phyloP scores from a whole-genome alignment of 35 echinoderm and acorn worm genomes.

The Lytechinus pictus region DNA sequence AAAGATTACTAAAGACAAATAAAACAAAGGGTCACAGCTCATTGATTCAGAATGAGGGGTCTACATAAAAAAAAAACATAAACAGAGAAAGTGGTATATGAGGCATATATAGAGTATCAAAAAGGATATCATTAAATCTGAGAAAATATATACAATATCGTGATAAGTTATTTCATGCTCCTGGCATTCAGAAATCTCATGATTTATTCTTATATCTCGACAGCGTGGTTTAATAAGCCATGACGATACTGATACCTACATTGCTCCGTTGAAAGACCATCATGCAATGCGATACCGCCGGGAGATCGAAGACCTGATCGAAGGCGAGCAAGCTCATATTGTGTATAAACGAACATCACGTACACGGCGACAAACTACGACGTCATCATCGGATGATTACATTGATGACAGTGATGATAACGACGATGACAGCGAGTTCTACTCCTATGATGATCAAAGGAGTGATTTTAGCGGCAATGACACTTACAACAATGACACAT shows the following conservation, averaged over 20 bases:
- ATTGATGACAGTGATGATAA: background rate
- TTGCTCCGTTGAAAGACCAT: constrained; percentile 35
- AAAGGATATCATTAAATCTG: too few species aligned
- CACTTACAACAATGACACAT: background rate
- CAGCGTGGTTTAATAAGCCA: constrained; percentile 38
- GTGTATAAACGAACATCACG: constrained; percentile 28
- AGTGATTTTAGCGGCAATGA: background rate
- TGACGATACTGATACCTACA: constrained; percentile 15
- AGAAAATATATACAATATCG: too few species aligned
- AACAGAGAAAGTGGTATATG: too few species aligned
- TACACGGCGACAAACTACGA: background rate
- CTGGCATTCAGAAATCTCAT: too few species aligned
- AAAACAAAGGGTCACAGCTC: too few species aligned
- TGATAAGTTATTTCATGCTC: too few species aligned
- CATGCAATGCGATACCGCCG: background rate
- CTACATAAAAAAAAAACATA: too few species aligned
- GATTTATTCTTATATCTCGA: background rate
- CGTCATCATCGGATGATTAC: background rate
- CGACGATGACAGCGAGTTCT: background rate
- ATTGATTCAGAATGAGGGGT: too few species aligned
- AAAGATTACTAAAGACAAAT: too few species aligned
- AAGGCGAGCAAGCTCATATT: background rate
- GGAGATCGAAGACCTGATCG: background rate
- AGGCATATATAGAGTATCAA: too few species aligned
- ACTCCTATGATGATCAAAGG: background rate